Percentiles rank a stretch among this genome's conserved stretches.
These are phyloP conservation scores for Haemorhous mexicanus DNA, from an alignment of 2,113 vertebrate species.

Conservation along the genomic window DNA sequence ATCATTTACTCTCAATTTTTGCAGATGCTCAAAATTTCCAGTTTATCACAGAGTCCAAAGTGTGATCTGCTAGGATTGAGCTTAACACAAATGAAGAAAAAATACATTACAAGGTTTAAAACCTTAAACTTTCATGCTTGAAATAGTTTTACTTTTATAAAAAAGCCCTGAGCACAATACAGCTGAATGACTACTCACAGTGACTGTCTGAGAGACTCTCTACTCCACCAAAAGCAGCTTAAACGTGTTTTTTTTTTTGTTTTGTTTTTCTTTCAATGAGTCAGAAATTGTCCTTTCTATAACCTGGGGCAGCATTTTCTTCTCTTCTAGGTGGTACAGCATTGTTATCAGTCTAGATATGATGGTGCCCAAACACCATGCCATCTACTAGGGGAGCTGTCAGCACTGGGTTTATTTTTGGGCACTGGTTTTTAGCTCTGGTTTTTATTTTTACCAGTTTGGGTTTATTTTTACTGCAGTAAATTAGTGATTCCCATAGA, in stretches of 20 bases:
- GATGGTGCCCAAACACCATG: background rate
- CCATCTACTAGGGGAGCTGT: background rate
- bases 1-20: background rate
- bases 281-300: background rate
- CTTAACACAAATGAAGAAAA: background rate
- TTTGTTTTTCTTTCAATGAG: background rate
- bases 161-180: background rate
- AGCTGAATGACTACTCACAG: background rate
- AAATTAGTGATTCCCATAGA: background rate
- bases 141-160: background rate
- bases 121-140: background rate
- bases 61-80: background rate
- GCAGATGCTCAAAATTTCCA: background rate
- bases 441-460: background rate
- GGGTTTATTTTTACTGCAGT: background rate
- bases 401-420: background rate
- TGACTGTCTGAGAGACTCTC: background rate
- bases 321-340: background rate
- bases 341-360: background rate
- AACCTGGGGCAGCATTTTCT: background rate
- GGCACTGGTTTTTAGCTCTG: background rate
- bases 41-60: background rate
- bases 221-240: background rate
- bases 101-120: background rate
- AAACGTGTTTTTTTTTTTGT: background rate